Evolutionary conservation across 37 sponge, comb jelly and placozoan genomes (phyloP).

Genomic region (Cliona cf. orientalis): DNA sequence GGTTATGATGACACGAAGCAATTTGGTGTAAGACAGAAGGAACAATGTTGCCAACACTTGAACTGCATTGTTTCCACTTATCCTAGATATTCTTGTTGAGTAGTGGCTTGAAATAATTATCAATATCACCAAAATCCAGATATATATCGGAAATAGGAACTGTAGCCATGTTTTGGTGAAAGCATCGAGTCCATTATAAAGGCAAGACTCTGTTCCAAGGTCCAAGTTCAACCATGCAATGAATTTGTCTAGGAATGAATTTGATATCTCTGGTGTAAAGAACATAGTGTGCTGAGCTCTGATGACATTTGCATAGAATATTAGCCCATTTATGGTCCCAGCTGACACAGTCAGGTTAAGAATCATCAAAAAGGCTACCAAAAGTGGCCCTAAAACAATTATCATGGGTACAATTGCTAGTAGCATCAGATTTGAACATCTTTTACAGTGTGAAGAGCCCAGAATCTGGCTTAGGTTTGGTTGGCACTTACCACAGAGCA

Average conservation of each 20-base stretch:
- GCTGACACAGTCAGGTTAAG: conserved; percentile 39
- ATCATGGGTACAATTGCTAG: not conserved
- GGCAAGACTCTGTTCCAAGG: conserved; percentile 19
- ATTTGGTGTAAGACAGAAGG: conserved; percentile 8
- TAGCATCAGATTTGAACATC: not conserved
- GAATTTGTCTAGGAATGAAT: conserved; percentile 7
- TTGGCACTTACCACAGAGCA: conserved; percentile 15
- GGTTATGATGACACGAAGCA: conserved; percentile 1
- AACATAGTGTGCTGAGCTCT: not conserved
- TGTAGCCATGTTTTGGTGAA: conserved; percentile 7
- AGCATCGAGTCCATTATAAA: conserved; percentile 31
- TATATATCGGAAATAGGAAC: conserved; percentile 26
- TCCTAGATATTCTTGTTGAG: not conserved
- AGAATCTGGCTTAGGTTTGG: not conserved
- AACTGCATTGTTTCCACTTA: not conserved
- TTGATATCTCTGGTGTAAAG: not conserved
- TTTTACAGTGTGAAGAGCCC: not conserved
- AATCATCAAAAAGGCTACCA: not conserved
- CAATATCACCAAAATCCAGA: not conserved
- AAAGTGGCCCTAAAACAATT: not conserved
- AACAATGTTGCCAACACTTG: conserved; percentile 10
- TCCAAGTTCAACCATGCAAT: too few species aligned
- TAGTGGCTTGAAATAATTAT: not conserved
- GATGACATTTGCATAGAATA: conserved; percentile 32
- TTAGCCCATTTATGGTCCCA: conserved; percentile 39